Base-by-base conservation (phyloP, 2,113 vertebrate genomes). In the Plectropomus leopardus region DNA sequence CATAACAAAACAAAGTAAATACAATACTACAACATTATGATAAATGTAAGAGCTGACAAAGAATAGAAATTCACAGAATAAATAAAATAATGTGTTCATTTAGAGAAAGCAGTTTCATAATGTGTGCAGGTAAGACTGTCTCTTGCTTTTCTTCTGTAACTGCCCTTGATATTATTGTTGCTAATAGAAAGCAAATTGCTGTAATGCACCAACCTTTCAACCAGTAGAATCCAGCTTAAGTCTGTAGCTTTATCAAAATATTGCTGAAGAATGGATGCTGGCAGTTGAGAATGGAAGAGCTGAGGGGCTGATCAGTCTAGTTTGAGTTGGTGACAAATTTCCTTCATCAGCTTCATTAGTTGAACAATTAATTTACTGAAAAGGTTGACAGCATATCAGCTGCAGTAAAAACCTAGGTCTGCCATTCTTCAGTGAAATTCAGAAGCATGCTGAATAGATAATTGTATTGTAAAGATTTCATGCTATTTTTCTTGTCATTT, bases 161-260 rank as follows among this genome's bases (percentile, higher is more conserved):
- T 80, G 45, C 67, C 61, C 72, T 63, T 72, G 58, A 74, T 86
- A 66, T 86, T 73, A 77, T 83, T 75, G 64, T 78, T 55, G 60
- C 73, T 93, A 93, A 94, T 93, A 87, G 87, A 91, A 64, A 76
- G 77, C 78, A 88, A 81, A 90, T 82, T 91, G 86, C 92, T 90
- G 82, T 92, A 90, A 91, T 93, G 89, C 84, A 88, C 79, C 82
- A 88, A 65, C 80, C 87, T 80, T 85, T 92, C 51, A 88, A 86
- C 74, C 24, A 40, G 80, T 77, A 88, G 71, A 88, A 90, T 90
- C 82, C 85, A 88, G 88, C 91, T 92, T 86, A 84, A 84, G 47
- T 77, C 86, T 90, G 89, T 91, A 92, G 82, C 85, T 86, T 88
- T 90, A 82, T 83, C 83, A 83, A 80, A 89, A 77, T 75, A 79